These are phyloP conservation scores for Cataglyphis altisquamis DNA, from an alignment of 2,888 invertebrate genomes.

Conservation along the genomic window DNA sequence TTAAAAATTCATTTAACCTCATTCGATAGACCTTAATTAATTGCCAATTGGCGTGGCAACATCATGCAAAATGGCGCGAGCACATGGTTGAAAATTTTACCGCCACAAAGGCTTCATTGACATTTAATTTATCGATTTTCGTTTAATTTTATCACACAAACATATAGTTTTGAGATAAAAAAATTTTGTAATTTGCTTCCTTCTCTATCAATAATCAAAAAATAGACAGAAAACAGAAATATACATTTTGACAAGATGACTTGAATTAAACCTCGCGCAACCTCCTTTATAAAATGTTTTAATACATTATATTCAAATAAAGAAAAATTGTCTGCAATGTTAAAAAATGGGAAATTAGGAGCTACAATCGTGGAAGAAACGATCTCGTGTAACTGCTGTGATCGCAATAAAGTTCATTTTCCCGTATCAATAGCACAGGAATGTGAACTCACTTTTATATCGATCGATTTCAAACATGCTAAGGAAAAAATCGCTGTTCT, in stretches of 20 bases:
- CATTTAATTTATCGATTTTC: neutral
- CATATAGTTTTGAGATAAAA: neutral
- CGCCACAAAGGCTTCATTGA: neutral
- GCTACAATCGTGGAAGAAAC: neutral
- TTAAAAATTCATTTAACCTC: neutral
- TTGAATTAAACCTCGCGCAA: constrained; percentile 12
- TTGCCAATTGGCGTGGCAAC: neutral
- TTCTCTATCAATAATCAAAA: neutral
- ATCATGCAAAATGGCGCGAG: constrained; percentile 74
- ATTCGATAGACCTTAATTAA: constrained; percentile 9
- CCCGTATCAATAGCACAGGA: neutral
- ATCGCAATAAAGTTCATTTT: neutral
- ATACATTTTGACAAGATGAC: neutral
- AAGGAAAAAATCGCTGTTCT: neutral
- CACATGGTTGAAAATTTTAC: constrained; percentile 68
- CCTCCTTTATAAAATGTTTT: neutral
- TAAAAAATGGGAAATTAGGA: neutral
- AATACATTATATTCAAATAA: neutral
- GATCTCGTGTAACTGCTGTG: neutral
- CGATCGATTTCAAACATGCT: neutral
- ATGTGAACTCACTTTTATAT: neutral
- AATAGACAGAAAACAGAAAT: no score
- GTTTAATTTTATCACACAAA: neutral
- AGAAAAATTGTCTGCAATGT: neutral
- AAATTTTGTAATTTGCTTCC: neutral